These are phyloP conservation scores for Lacerta agilis DNA, from an alignment of 2,797 vertebrate species.

Conservation along the genomic window DNA sequence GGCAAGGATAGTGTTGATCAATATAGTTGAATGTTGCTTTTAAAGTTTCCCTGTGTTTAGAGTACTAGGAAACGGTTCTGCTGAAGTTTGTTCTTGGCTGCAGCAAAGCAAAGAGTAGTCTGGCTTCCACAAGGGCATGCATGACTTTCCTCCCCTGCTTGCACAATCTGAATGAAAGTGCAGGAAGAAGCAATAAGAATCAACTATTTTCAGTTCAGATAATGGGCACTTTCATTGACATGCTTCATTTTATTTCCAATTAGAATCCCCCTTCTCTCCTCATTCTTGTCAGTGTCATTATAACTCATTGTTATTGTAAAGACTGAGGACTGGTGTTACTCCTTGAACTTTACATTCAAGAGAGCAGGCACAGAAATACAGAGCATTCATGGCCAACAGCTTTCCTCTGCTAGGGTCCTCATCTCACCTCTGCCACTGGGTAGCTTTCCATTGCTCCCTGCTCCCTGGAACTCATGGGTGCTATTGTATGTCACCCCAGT, in stretches of 20 bases:
- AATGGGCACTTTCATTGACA: not conserved
- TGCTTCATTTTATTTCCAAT: not conserved
- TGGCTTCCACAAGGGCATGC: not conserved
- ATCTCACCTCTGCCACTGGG: not conserved
- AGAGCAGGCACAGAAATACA: not conserved
- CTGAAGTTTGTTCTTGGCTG: not conserved
- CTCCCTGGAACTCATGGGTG: not conserved
- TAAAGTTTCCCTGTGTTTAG: not conserved
- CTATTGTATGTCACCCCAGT: too few relatives aligned
- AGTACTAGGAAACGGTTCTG: not conserved
- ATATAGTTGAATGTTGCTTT: not conserved
- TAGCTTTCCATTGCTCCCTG: not conserved
- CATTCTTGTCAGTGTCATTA: not conserved
- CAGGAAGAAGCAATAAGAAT: not conserved
- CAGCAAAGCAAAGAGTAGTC: not conserved
- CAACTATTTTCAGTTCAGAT: slow-evolving; percentile 6
- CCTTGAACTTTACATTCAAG: not conserved
- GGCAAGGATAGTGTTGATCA: not conserved
- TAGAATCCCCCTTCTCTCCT: not conserved
- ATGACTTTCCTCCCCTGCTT: not conserved
- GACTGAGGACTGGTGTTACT: not conserved
- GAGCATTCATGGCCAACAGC: not conserved
- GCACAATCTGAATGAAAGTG: not conserved
- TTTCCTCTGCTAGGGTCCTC: not conserved
- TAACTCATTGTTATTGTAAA: not conserved